phyloP scores from a whole-genome alignment of 2,888 invertebrate genomes.

The Odontocerum albicorne region DNA sequence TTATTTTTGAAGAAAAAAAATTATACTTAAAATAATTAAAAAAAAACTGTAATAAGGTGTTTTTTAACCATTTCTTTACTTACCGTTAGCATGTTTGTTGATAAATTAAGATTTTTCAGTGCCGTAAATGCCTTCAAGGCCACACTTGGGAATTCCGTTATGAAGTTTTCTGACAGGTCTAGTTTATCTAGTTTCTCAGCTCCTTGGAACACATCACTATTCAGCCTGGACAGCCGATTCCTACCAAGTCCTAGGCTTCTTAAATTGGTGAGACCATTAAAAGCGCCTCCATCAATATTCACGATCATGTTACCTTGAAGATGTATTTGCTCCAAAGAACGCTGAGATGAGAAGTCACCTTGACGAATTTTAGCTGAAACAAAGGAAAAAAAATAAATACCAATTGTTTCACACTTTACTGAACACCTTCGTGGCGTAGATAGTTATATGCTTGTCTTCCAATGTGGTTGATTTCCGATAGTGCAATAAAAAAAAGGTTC shows the following conservation, averaged over 20 bases:
- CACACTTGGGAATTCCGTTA: constrained; percentile 77
- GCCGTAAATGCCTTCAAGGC: constrained; percentile 71
- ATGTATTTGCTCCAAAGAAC: constrained; percentile 72
- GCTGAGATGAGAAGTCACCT: constrained; percentile 70
- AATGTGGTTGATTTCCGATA: too few species aligned
- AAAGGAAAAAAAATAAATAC: not conserved
- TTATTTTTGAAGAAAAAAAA: too few species aligned
- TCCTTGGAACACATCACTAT: constrained; percentile 82
- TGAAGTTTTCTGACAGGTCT: constrained; percentile 85
- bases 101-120: constrained; percentile 75
- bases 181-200: constrained; percentile 75
- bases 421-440: too few species aligned
- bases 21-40: too few species aligned
- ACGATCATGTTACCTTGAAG: constrained; percentile 78
- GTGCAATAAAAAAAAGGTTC: too few species aligned
- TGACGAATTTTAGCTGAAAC: constrained; percentile 64
- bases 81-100: constrained; percentile 84
- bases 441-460: too few species aligned
- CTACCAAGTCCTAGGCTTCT: constrained; percentile 72
- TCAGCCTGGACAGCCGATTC: constrained; percentile 78
- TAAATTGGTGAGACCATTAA: constrained; percentile 67
- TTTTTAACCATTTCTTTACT: too few species aligned
- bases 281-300: constrained; percentile 74
- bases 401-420: not conserved
- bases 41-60: too few species aligned